A percentile compares a stretch with the other conserved stretches of the same genome.
Evolutionary conservation across 2,797 vertebrate species (phyloP).

Genomic region (Mormyrops boulengeri): DNA sequence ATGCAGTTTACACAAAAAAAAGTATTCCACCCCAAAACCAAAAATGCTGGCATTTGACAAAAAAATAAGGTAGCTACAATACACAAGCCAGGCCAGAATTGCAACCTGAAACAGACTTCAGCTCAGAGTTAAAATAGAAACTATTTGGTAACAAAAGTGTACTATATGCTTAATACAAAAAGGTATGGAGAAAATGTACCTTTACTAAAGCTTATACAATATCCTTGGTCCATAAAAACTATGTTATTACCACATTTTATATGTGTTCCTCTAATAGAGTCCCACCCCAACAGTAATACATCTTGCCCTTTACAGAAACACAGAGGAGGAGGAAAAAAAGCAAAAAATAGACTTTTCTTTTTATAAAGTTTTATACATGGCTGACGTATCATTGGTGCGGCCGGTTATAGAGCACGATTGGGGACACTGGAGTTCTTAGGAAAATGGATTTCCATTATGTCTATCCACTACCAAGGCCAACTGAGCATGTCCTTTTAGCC

Average conservation of each 20-base stretch:
- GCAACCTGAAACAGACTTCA: constrained; percentile 71
- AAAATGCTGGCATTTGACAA: constrained; percentile 66
- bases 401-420: constrained; percentile 48
- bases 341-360: constrained; percentile 64
- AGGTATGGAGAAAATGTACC: constrained; percentile 99
- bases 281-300: constrained; percentile 73
- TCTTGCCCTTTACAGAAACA: constrained; percentile 63
- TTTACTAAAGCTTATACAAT: constrained; percentile 99
- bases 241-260: constrained; percentile 70
- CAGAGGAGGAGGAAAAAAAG: constrained; percentile 41
- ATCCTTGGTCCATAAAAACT: constrained; percentile 99
- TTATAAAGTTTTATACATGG: constrained; percentile 54
- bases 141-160: constrained; percentile 99
- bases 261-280: constrained; percentile 72
- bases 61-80: constrained; percentile 71
- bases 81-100: constrained; percentile 69
- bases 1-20: constrained; percentile 53
- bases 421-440: constrained; percentile 69
- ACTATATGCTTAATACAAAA: constrained; percentile 97
- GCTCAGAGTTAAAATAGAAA: constrained; percentile 85
- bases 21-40: constrained; percentile 69
- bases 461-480: constrained; percentile 51
- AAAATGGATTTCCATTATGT: constrained; percentile 42
- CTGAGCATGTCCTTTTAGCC: constrained; percentile 67
- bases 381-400: constrained; percentile 57